Evolutionary conservation across 2,888 invertebrate species (phyloP).

Genomic region (Andrena fulva): DNA sequence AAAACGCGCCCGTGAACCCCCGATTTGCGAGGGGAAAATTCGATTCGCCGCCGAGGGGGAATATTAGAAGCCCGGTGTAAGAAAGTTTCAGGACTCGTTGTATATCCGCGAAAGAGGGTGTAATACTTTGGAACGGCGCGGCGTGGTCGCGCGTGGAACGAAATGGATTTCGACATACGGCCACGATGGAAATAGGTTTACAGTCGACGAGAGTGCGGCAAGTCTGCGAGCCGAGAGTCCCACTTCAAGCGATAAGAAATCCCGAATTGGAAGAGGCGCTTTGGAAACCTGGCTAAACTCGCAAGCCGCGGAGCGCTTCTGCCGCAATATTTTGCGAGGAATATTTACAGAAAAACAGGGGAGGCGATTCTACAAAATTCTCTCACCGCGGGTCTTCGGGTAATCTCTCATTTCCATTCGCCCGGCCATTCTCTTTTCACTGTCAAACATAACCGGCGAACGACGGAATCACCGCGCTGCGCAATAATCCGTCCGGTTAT

Average conservation of each 20-base stretch:
- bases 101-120: background rate
- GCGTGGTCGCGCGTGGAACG: background rate
- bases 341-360: too few species aligned
- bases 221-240: background rate
- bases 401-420: slow-evolving; percentile 3
- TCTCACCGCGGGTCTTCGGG: background rate
- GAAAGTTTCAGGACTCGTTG: background rate
- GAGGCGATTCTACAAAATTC: background rate
- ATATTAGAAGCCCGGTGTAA: background rate
- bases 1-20: background rate
- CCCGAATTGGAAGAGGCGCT: background rate
- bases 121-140: slow-evolving; percentile 6
- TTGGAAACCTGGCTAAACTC: background rate
- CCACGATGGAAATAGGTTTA: slow-evolving; percentile 21
- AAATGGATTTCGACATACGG: slow-evolving; percentile 25
- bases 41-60: slow-evolving; percentile 7
- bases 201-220: background rate
- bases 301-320: background rate
- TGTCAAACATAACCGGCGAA: background rate
- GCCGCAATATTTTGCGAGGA: too few species aligned
- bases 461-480: slow-evolving; percentile 5
- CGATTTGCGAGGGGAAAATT: slow-evolving; percentile 34
- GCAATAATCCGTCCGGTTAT: slow-evolving; percentile 21
- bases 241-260: slow-evolving; percentile 7
- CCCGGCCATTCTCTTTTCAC: background rate